Percentiles rank a stretch among this genome's conserved stretches.
Evolutionary conservation across 2,888 invertebrate genomes (phyloP).

Genomic region (Griposia aprilina): DNA sequence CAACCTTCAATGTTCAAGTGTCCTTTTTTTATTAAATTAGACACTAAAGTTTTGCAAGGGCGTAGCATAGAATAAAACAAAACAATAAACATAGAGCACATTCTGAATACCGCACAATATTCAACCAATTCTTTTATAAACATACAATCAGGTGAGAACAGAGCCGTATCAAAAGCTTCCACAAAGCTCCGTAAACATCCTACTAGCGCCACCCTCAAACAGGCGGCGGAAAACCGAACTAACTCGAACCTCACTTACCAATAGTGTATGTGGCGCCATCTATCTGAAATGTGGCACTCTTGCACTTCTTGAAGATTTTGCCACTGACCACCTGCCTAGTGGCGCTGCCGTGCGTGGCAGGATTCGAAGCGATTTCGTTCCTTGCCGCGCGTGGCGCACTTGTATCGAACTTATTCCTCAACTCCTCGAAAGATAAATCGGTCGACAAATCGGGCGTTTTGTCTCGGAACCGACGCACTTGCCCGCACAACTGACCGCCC

Average conservation of each 20-base stretch:
- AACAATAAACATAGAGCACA: neutral
- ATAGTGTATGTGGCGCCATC: slow-evolving; percentile 97
- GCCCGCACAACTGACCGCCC: slow-evolving; percentile 82
- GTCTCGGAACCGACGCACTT: slow-evolving; percentile 81
- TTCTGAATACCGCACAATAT: neutral
- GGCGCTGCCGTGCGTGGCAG: slow-evolving; percentile 88
- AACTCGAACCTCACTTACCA: slow-evolving; percentile 90
- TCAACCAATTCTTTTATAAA: neutral
- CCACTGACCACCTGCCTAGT: slow-evolving; percentile 88
- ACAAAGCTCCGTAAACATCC: slow-evolving; percentile 9
- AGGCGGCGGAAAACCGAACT: slow-evolving; percentile 66
- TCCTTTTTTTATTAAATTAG: neutral
- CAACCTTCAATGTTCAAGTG: neutral
- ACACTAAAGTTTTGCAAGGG: neutral
- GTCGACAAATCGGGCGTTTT: slow-evolving; percentile 80
- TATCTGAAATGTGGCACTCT: slow-evolving; percentile 96
- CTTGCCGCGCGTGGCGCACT: slow-evolving; percentile 81
- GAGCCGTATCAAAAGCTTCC: neutral
- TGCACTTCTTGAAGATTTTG: slow-evolving; percentile 94
- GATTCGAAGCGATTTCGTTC: slow-evolving; percentile 85
- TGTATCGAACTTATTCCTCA: slow-evolving; percentile 85
- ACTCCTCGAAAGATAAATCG: slow-evolving; percentile 86
- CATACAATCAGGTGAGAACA: slow-evolving; percentile 8
- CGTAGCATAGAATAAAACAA: neutral
- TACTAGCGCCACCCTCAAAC: slow-evolving; percentile 54